Evolutionary conservation across 2,797 vertebrate genomes (phyloP).

Genomic region (Typhlichthys eigenmanni): DNA sequence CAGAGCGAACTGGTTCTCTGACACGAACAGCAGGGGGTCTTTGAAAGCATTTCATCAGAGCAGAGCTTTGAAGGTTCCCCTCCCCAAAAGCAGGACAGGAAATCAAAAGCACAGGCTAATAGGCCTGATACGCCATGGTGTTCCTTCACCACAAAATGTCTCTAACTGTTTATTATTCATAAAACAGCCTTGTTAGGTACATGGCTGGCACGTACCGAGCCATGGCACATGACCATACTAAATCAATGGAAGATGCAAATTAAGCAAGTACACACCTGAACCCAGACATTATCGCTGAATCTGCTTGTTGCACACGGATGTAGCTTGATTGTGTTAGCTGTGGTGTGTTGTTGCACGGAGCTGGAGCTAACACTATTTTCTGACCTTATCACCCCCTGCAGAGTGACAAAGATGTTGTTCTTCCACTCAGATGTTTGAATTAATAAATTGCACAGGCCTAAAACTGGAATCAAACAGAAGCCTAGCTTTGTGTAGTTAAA

Average conservation of each 20-base stretch:
- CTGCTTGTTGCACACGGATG: slow-evolving; percentile 16
- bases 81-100: slow-evolving; percentile 90
- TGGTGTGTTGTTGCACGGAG: slow-evolving; percentile 42
- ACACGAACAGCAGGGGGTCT: slow-evolving; percentile 90
- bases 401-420: slow-evolving; percentile 86
- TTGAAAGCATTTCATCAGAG: slow-evolving; percentile 90
- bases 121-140: slow-evolving; percentile 83
- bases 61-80: slow-evolving; percentile 92
- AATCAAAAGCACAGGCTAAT: slow-evolving; percentile 94
- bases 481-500: slow-evolving; percentile 43
- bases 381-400: slow-evolving; percentile 78
- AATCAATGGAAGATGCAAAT: not conserved
- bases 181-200: slow-evolving; percentile 43
- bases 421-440: slow-evolving; percentile 81
- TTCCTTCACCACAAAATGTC: slow-evolving; percentile 83
- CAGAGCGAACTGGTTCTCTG: slow-evolving; percentile 96
- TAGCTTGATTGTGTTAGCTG: slow-evolving; percentile 11
- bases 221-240: slow-evolving; percentile 7
- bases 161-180: slow-evolving; percentile 82
- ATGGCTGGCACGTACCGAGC: slow-evolving; percentile 37
- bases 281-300: too few species aligned
- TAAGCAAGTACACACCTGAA: not conserved
- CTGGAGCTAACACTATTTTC: slow-evolving; percentile 11
- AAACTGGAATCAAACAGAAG: slow-evolving; percentile 43
- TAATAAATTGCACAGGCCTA: slow-evolving; percentile 83